Percentiles rank a stretch among this genome's conserved stretches.
These are phyloP conservation scores for Fundulus diaphanus DNA, from an alignment of 2,797 vertebrate species.

Conservation along the genomic window DNA sequence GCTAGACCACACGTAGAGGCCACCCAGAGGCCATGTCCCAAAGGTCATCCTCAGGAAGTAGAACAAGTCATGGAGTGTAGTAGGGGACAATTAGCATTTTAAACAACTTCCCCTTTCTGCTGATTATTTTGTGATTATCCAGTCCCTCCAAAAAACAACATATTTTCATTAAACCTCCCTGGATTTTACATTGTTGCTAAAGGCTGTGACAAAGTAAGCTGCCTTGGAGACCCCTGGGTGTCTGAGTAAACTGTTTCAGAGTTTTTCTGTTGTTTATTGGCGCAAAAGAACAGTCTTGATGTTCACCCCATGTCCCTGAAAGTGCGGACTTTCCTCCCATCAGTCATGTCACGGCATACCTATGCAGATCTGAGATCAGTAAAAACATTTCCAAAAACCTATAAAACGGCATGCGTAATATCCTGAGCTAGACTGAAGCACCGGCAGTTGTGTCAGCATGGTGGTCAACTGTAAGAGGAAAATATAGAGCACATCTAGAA, in stretches of 20 bases:
- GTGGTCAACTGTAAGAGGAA: conserved; percentile 32
- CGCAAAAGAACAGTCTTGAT: background rate
- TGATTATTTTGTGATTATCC: conserved; percentile 44
- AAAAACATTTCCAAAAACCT: conserved; percentile 36
- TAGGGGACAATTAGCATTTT: conserved; percentile 75
- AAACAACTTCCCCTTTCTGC: conserved; percentile 74
- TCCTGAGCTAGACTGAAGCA: conserved; percentile 9
- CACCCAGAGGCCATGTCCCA: conserved; percentile 44
- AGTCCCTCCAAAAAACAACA: conserved; percentile 17
- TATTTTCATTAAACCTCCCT: conserved; percentile 2
- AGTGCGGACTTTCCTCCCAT: background rate
- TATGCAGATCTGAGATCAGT: conserved; percentile 8
- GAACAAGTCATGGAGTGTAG: conserved; percentile 66
- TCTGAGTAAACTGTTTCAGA: background rate
- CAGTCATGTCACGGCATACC: background rate
- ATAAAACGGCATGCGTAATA: conserved; percentile 22
- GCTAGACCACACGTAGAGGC: conserved; percentile 71
- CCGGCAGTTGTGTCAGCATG: conserved; percentile 36
- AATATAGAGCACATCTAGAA: conserved; percentile 46
- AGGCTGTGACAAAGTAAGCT: background rate
- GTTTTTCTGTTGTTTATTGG: background rate
- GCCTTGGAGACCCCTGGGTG: background rate
- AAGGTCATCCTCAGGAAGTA: conserved; percentile 69
- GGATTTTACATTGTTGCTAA: conserved; percentile 34
- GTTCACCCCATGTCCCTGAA: conserved; percentile 1